These are phyloP conservation scores for Rattus norvegicus DNA, from an alignment of 2,113 vertebrate genomes.

Conservation along the genomic window DNA sequence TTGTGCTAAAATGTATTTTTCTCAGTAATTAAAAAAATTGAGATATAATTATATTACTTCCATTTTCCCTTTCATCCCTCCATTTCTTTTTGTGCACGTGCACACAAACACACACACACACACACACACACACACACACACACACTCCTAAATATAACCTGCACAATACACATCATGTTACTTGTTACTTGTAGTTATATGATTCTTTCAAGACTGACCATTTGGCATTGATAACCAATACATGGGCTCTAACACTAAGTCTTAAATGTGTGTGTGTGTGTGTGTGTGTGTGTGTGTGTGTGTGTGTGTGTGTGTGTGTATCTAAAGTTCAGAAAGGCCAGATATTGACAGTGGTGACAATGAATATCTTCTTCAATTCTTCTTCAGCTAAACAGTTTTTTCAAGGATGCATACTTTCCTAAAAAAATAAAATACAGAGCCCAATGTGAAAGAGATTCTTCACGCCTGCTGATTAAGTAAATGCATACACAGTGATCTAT, in stretches of 20 bases:
- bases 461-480: background rate
- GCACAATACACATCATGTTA: background rate
- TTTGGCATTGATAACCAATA: background rate
- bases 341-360: background rate
- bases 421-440: conserved; percentile 47
- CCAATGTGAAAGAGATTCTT: conserved; percentile 8
- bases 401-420: background rate
- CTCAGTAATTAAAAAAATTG: background rate
- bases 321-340: background rate
- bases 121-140: background rate
- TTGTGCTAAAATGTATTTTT: background rate
- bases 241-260: background rate
- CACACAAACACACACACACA: background rate
- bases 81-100: background rate
- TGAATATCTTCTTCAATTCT: no score
- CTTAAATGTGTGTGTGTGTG: background rate
- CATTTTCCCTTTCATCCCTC: background rate
- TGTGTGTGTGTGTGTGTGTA: background rate
- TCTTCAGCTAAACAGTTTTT: background rate
- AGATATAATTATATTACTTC: background rate
- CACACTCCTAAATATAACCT: background rate
- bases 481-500: background rate
- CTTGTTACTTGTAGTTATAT: background rate
- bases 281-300: background rate
- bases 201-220: background rate